A percentile compares a stretch with the other conserved stretches of the same genome.
Conservation (phyloP, 2,888 invertebrate genomes). For the Polietes domitor region DNA sequence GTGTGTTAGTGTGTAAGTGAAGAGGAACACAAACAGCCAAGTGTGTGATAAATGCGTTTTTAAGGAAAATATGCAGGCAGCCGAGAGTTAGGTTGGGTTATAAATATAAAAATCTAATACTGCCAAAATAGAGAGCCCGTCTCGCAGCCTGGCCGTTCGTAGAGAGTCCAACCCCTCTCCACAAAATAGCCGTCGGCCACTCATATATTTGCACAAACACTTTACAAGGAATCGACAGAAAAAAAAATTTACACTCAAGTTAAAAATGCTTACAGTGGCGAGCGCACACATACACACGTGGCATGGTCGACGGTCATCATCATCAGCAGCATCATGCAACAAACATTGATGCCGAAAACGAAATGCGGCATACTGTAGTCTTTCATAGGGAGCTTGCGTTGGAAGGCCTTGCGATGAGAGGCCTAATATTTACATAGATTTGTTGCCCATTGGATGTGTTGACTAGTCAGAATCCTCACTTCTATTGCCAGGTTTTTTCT, state of each 20-base stretch:
- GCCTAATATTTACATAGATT: too few species aligned
- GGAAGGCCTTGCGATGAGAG: not conserved
- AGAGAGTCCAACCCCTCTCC: constrained; percentile 19
- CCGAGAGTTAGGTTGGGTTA: constrained; percentile 36
- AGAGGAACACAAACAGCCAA: constrained; percentile 44
- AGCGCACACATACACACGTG: not conserved
- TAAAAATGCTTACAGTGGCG: not conserved
- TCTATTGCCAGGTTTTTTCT: too few species aligned
- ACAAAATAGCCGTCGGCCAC: not conserved
- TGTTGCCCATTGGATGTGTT: too few species aligned
- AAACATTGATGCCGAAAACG: constrained; percentile 71
- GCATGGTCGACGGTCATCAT: constrained; percentile 40
- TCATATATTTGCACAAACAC: constrained; percentile 13
- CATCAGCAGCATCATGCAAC: constrained; percentile 67
- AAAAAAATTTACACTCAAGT: constrained; percentile 5
- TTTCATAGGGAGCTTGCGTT: constrained; percentile 45
- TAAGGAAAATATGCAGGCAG: constrained; percentile 60
- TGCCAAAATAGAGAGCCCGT: constrained; percentile 38
- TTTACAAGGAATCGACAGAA: constrained; percentile 7
- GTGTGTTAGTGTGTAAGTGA: not conserved
- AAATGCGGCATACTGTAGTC: constrained; percentile 52
- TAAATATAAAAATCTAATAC: constrained; percentile 54
- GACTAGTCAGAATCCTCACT: too few species aligned
- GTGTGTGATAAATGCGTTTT: constrained; percentile 66
- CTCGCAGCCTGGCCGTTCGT: not conserved